Conservation (phyloP, 2,113 vertebrate species). For the Vimba vimba region DNA sequence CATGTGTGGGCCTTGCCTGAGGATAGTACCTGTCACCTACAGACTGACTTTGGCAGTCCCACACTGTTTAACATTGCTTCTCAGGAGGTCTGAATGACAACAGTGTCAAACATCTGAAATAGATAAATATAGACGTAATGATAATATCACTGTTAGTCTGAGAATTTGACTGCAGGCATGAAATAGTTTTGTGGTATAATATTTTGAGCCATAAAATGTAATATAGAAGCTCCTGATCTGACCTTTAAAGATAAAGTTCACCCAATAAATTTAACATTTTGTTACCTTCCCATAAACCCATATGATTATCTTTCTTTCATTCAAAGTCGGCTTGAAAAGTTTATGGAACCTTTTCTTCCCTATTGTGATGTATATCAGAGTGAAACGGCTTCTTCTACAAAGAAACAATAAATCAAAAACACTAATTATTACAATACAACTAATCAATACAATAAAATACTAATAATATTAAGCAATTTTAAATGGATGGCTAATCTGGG, state of each 20-base stretch:
- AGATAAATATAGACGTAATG: slow-evolving; percentile 3
- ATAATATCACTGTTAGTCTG: slow-evolving; percentile 2
- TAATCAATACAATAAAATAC: no score
- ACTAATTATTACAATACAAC: no score
- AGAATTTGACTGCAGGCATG: background rate
- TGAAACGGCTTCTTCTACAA: no score
- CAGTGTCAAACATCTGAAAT: slow-evolving; percentile 33
- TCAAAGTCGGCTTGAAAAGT: no score
- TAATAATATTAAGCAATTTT: no score
- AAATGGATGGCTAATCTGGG: no score
- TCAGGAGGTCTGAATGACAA: slow-evolving; percentile 4
- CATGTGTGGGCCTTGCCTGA: slow-evolving; percentile 31
- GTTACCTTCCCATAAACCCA: background rate
- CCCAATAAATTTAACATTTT: background rate
- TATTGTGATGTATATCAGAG: no score
- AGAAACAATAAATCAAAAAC: no score
- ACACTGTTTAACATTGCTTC: background rate
- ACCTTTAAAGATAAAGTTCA: background rate
- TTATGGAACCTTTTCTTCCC: no score
- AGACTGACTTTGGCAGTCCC: background rate
- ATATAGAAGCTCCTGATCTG: background rate
- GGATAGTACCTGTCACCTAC: slow-evolving; percentile 6
- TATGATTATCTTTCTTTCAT: background rate
- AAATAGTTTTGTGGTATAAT: background rate
- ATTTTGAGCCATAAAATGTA: background rate